phyloP scores from a whole-genome alignment of 2,797 vertebrate genomes.

The Circus cinereus region DNA sequence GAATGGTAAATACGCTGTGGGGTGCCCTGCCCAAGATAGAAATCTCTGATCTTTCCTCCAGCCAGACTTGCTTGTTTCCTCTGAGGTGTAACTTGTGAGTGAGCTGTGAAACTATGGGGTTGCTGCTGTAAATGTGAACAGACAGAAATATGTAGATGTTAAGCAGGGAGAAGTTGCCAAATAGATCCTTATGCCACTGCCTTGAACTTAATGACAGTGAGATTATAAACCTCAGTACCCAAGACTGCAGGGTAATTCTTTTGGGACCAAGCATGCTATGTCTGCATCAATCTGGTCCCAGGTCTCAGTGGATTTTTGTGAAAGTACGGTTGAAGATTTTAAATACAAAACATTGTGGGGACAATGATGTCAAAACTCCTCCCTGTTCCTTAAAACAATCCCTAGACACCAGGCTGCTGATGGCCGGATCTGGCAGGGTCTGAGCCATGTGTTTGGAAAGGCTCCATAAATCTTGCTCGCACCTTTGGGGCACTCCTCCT shows the following conservation, averaged over 20 bases:
- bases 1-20: conserved; percentile 29
- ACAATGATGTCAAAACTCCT: neutral
- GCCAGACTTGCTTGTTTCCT: conserved; percentile 44
- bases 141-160: conserved; percentile 7
- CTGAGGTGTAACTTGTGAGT: conserved; percentile 5
- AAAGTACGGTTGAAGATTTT: neutral
- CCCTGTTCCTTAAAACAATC: neutral
- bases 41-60: conserved; percentile 53
- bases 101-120: conserved; percentile 6
- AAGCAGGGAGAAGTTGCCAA: conserved; percentile 23
- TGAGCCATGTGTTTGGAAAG: neutral
- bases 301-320: neutral
- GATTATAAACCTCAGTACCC: neutral
- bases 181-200: neutral
- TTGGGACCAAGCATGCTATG: neutral
- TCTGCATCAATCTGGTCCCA: neutral
- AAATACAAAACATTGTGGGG: neutral
- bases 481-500: conserved; percentile 1
- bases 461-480: conserved; percentile 12
- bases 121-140: neutral
- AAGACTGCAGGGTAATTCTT: neutral
- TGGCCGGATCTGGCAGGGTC: neutral
- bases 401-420: neutral
- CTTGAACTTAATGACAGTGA: neutral
- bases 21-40: conserved; percentile 63